Percentiles rank a stretch among this genome's conserved stretches.
Evolutionary conservation across 2,113 vertebrate genomes (phyloP).

Genomic region (Collichthys lucidus): DNA sequence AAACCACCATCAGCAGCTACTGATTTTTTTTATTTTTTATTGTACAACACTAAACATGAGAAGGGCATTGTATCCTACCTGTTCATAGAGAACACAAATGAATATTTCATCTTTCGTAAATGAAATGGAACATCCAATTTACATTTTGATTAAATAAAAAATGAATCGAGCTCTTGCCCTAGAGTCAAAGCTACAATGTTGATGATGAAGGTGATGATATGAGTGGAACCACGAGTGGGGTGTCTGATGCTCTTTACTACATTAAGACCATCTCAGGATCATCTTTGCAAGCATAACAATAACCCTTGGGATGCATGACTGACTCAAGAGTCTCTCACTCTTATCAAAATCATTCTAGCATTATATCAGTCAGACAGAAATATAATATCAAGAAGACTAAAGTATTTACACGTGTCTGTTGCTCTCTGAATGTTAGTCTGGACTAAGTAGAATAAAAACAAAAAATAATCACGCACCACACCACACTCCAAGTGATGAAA

Average conservation of each 20-base stretch:
- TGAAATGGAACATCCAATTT: constrained; percentile 25
- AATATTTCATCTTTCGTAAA: constrained; percentile 20
- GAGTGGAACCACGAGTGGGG: constrained; percentile 11
- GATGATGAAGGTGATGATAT: constrained; percentile 43
- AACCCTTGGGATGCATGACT: constrained; percentile 39
- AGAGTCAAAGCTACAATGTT: constrained; percentile 30
- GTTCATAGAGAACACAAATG: background rate
- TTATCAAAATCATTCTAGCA: constrained; percentile 33
- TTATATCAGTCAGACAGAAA: constrained; percentile 34
- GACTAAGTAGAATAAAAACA: constrained; percentile 19
- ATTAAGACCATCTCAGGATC: constrained; percentile 48
- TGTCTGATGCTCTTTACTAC: constrained; percentile 35
- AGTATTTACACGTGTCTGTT: constrained; percentile 39
- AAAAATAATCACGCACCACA: constrained; percentile 21
- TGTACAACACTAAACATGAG: background rate
- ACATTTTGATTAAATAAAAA: constrained; percentile 55
- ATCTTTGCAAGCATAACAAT: constrained; percentile 51
- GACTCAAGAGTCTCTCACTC: constrained; percentile 37
- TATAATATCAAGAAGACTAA: constrained; percentile 39
- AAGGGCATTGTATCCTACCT: background rate
- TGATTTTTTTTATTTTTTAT: no score
- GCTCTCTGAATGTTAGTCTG: constrained; percentile 19
- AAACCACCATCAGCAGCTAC: background rate
- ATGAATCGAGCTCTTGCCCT: constrained; percentile 27
- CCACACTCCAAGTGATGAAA: background rate